Base-by-base conservation (phyloP, 2,797 vertebrate genomes). In the Parauchenoglanis ngamensis region DNA sequence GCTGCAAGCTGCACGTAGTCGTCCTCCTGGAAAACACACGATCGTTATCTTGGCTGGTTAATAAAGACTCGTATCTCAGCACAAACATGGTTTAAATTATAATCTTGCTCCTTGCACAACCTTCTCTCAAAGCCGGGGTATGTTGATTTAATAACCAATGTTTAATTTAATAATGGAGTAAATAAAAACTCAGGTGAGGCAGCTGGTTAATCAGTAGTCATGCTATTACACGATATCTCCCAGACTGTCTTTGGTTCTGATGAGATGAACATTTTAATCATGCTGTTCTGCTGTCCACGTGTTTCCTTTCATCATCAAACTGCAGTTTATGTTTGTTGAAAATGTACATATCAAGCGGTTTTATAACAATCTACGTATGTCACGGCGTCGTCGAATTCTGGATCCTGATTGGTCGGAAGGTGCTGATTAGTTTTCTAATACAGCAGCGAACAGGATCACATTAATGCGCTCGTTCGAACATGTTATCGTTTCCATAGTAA, bases 1-100 rank as follows among this genome's bases (percentile, higher is more conserved):
- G 95, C 96, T 82, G 96, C 96, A 81, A 99, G 90, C 83, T 96
- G 94, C 88, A 98, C 94, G 46, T 97, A 95, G 21, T 97, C 97
- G 52, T 98, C 96, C 81, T 98, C 97, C 98, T 99, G 78, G 35
- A 86, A n/a, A 35, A 86, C 44, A 44, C 7, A 40, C 12, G 6
- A 23, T 19, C 40, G 28, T 21, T n/a, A 65, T 4, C 25, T 44
- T 19, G 80, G n/a, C 4, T 1, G 8, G 2, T 52, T 54, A 52
- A 52, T 67, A 31, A 21, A 46, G 35, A 46, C 10, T 79, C 56
- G 6, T 35, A 21, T 59, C 56, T 79, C 31, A 7, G 4, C 10
- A 23, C 52, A 57, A 35, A 59, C 17, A 59, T 15, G 21, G 13
- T 15, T 81, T 46, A 40, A 44, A 80, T 25, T 59, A 2, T 35